Evolutionary conservation across 2,797 vertebrate species (phyloP).

Genomic region (Distichodus sexfasciatus): DNA sequence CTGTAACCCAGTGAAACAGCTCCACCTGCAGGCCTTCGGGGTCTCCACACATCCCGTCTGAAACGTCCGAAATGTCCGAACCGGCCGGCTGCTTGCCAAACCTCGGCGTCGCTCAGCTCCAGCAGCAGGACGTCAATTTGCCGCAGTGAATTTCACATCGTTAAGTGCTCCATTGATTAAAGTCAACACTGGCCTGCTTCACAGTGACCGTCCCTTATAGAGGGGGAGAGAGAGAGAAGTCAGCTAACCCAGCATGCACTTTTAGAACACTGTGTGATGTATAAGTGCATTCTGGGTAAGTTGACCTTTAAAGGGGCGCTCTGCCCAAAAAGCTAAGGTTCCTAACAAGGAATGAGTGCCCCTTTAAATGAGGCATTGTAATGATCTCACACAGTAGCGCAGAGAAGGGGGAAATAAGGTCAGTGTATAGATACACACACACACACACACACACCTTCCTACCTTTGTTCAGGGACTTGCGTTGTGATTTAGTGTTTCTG

Average conservation of each 20-base stretch:
- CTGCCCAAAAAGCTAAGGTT: too few relatives aligned
- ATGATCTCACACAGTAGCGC: too few relatives aligned
- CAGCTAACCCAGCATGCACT: too few relatives aligned
- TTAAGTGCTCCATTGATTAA: conserved; percentile 42
- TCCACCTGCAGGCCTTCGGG: conserved; percentile 38
- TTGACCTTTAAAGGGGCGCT: conserved; percentile 18
- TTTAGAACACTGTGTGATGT: not conserved
- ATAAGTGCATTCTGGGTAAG: conserved; percentile 20
- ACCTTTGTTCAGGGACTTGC: too few relatives aligned
- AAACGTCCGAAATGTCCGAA: too few relatives aligned
- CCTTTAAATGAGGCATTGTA: too few relatives aligned
- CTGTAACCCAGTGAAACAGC: conserved; percentile 6
- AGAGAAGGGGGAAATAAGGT: conserved; percentile 11
- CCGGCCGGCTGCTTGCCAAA: not conserved
- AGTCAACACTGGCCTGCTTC: conserved; percentile 27
- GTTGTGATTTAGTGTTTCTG: too few relatives aligned
- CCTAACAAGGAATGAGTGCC: too few relatives aligned
- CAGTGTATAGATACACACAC: conserved; percentile 5
- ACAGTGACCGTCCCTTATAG: conserved; percentile 26
- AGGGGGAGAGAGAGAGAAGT: too few relatives aligned
- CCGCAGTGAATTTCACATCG: conserved; percentile 16
- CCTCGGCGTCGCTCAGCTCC: not conserved
- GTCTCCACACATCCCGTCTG: too few relatives aligned
- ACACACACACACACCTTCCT: conserved; percentile 13
- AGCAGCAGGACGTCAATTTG: conserved; percentile 15